phyloP scores from a whole-genome alignment of 2,888 invertebrate species.

The Clitarchus hookeri region DNA sequence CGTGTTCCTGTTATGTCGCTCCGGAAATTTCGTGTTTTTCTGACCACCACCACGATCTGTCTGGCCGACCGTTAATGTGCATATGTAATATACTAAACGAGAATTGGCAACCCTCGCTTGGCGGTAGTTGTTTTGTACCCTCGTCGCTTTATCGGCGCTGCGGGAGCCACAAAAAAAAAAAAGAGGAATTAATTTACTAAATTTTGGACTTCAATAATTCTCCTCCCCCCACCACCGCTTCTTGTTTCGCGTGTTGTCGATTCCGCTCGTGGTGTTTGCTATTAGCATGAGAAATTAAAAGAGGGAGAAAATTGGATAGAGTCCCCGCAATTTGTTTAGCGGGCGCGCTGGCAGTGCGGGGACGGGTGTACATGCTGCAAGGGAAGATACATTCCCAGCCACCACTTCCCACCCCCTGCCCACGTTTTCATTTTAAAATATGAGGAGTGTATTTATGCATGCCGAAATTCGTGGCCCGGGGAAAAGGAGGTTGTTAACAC shows the following conservation, averaged over 20 bases:
- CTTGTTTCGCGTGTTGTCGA: neutral
- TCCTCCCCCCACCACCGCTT: neutral
- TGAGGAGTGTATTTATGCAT: conserved; percentile 1
- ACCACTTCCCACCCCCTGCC: neutral
- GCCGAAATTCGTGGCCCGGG: neutral
- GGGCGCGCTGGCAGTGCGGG: neutral
- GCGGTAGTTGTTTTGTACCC: neutral
- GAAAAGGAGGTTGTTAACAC: neutral
- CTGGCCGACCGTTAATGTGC: neutral
- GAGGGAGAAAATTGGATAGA: conserved; percentile 6
- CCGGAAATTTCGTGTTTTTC: neutral
- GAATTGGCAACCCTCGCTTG: neutral
- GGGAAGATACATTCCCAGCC: no score
- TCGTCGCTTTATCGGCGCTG: neutral
- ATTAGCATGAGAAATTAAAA: conserved; percentile 5
- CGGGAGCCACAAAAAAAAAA: neutral
- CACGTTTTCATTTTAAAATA: no score
- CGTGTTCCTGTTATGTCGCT: neutral
- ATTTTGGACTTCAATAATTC: neutral
- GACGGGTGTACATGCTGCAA: neutral
- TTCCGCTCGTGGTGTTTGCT: conserved; percentile 1
- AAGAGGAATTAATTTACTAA: neutral
- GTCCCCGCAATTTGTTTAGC: neutral
- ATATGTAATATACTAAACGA: conserved; percentile 2
- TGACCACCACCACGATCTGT: neutral